These are phyloP conservation scores for Cistogaster globosa DNA, from an alignment of 2,888 invertebrate species.

Conservation along the genomic window DNA sequence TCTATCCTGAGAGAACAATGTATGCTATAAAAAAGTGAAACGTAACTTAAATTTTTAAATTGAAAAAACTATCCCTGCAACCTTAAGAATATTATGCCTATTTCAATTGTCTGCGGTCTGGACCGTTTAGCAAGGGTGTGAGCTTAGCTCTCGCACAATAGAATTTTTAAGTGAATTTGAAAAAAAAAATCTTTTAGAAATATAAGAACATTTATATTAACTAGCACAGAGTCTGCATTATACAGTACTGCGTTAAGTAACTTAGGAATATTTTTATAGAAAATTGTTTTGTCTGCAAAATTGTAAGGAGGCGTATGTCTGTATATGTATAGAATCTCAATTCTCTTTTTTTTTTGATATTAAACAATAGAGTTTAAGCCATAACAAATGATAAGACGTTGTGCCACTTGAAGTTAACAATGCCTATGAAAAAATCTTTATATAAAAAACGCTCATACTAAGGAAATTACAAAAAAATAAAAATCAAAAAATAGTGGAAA, in stretches of 20 bases:
- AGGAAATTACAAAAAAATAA: too few relatives aligned
- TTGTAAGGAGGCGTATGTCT: not conserved
- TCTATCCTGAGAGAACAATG: too few relatives aligned
- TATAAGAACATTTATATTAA: conserved; percentile 14
- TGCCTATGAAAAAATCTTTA: conserved; percentile 14
- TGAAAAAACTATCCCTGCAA: not conserved
- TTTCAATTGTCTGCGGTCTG: conserved; percentile 25
- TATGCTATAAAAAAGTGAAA: too few relatives aligned
- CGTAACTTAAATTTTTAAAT: too few relatives aligned
- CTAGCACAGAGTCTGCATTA: conserved; percentile 30
- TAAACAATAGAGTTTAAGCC: conserved; percentile 58
- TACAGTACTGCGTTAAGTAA: conserved; percentile 14
- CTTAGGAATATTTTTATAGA: conserved; percentile 15
- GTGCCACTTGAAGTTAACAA: conserved; percentile 67
- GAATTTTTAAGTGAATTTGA: conserved; percentile 52
- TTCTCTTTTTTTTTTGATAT: conserved; percentile 3
- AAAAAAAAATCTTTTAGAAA: conserved; percentile 39
- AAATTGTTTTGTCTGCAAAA: conserved; percentile 35
- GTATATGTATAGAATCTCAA: conserved; percentile 28
- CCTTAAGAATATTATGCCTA: conserved; percentile 4
- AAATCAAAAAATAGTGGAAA: conserved; percentile 10
- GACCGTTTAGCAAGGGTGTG: not conserved
- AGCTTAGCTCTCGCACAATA: conserved; percentile 48
- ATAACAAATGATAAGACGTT: conserved; percentile 62
- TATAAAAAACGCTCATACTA: conserved; percentile 8